These are phyloP conservation scores for Crambe crambe DNA, from an alignment of 37 sponge, comb jelly and placozoan species.

Conservation along the genomic window DNA sequence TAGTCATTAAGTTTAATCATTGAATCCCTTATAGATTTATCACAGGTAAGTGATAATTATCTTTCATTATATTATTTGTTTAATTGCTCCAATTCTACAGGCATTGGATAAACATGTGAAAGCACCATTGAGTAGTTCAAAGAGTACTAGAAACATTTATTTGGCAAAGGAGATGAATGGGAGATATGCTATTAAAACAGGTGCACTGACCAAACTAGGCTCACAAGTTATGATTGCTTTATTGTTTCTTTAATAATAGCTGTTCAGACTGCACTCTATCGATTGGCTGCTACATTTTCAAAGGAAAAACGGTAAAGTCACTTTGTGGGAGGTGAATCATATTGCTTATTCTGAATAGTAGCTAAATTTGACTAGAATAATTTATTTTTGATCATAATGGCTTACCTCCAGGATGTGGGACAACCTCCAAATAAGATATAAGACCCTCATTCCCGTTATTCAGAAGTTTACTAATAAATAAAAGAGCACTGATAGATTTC, in stretches of 20 bases:
- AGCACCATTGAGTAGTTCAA: slow-evolving; percentile 36
- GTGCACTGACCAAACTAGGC: neutral
- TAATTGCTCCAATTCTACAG: slow-evolving; percentile 10
- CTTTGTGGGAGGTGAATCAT: neutral
- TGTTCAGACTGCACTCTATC: slow-evolving; percentile 33
- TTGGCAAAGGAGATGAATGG: slow-evolving; percentile 57
- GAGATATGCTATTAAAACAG: slow-evolving; percentile 59
- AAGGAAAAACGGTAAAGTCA: slow-evolving; percentile 27
- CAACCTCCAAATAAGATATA: too few relatives aligned
- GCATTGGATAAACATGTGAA: slow-evolving; percentile 56
- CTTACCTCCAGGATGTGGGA: too few relatives aligned
- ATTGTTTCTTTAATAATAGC: slow-evolving; percentile 1
- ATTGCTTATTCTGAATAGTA: neutral
- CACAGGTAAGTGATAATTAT: slow-evolving; percentile 18
- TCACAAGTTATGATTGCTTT: neutral
- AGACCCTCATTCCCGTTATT: too few relatives aligned
- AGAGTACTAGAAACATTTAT: slow-evolving; percentile 32
- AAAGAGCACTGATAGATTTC: too few relatives aligned
- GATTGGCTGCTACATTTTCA: slow-evolving; percentile 26
- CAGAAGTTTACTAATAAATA: too few relatives aligned
- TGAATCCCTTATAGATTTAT: slow-evolving; percentile 6
- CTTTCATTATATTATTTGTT: neutral
- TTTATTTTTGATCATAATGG: too few relatives aligned
- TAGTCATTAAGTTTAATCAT: neutral
- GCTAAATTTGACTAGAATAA: neutral